Percentiles rank a stretch among this genome's conserved stretches.
These are phyloP conservation scores for Zosterops pallidus DNA, from an alignment of 2,113 vertebrate species.

Conservation along the genomic window DNA sequence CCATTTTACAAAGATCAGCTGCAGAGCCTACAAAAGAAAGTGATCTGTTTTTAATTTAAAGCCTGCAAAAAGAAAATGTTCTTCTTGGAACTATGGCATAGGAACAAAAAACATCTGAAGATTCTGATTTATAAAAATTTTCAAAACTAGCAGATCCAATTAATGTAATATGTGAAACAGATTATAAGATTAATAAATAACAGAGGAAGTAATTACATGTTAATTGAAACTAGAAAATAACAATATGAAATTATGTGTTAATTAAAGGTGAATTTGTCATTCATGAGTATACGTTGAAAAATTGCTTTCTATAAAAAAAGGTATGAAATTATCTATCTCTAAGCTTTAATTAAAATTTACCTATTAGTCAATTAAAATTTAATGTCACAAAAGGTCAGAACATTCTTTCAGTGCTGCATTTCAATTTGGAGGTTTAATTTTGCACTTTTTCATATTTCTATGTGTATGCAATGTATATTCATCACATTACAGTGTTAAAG, in stretches of 20 bases:
- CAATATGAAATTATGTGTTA: not conserved
- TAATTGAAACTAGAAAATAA: not conserved
- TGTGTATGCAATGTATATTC: not conserved
- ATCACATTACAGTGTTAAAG: not conserved
- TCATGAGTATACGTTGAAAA: not conserved
- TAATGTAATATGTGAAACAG: not conserved
- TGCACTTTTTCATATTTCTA: not conserved
- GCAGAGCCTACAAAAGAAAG: conserved; percentile 79
- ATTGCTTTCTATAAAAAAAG: not conserved
- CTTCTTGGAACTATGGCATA: not conserved
- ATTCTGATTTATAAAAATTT: not conserved
- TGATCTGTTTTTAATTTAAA: not conserved
- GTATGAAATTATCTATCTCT: not conserved
- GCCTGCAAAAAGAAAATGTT: not conserved
- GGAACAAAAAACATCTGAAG: not conserved
- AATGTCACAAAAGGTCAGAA: conserved; percentile 3
- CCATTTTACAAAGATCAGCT: conserved; percentile 93
- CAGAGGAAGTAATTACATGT: not conserved
- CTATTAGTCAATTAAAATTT: not conserved
- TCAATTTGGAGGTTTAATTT: not conserved
- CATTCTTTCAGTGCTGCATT: not conserved
- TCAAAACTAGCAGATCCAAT: not conserved
- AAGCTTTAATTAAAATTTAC: not conserved
- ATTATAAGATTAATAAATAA: not conserved
- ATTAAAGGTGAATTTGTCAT: not conserved